Percentiles rank a stretch among this genome's conserved stretches.
Evolutionary conservation across 2,888 invertebrate genomes (phyloP).

Genomic region (Drosophila prostipennis): DNA sequence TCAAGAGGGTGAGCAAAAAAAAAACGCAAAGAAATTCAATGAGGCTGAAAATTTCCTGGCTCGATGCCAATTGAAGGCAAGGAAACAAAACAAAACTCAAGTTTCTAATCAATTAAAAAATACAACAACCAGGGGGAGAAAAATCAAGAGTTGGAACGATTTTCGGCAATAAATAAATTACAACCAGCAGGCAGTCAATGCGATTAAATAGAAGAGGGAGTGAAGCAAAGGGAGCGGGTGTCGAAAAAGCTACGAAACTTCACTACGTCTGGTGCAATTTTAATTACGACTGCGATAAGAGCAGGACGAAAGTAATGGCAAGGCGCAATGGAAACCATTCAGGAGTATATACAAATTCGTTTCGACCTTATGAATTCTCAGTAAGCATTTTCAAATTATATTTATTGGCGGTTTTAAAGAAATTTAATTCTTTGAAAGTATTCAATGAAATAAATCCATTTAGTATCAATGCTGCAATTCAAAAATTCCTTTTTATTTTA

Average conservation of each 20-base stretch:
- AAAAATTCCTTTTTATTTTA: too few species aligned
- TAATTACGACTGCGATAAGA: conserved; percentile 51
- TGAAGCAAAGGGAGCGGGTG: background rate
- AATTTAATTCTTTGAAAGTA: too few species aligned
- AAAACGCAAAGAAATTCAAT: conserved; percentile 55
- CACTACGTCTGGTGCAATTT: conserved; percentile 48
- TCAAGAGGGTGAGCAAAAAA: conserved; percentile 9
- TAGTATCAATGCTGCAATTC: too few species aligned
- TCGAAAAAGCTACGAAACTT: conserved; percentile 17
- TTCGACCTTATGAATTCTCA: background rate
- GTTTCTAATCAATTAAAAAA: conserved; percentile 67
- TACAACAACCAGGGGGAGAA: conserved; percentile 18
- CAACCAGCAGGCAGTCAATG: conserved; percentile 18
- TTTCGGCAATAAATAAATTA: conserved; percentile 62
- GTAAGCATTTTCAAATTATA: too few species aligned
- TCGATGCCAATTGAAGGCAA: conserved; percentile 44
- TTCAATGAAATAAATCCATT: too few species aligned
- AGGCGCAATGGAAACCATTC: background rate
- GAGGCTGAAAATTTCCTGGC: conserved; percentile 60
- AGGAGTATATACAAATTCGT: background rate
- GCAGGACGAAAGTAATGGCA: conserved; percentile 20
- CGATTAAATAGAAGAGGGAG: conserved; percentile 26
- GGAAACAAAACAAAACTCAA: conserved; percentile 42
- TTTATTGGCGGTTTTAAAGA: too few species aligned
- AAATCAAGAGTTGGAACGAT: conserved; percentile 35